These are phyloP conservation scores for Pristionchus arcanus DNA, from an alignment of 2,888 invertebrate genomes.

Conservation along the genomic window DNA sequence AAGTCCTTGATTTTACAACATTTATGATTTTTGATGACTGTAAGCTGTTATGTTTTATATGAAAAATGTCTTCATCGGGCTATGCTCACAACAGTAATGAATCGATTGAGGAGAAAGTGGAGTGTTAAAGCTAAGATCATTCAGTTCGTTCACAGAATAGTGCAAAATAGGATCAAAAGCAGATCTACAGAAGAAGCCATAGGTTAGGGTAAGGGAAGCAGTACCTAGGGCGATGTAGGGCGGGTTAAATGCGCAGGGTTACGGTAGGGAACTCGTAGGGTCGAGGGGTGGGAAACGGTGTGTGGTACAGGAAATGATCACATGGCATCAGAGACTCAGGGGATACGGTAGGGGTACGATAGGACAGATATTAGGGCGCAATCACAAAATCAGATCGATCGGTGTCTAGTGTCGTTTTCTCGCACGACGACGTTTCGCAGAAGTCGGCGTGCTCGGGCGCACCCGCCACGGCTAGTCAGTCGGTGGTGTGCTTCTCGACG, in stretches of 20 bases:
- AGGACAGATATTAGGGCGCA: slow-evolving; percentile 22
- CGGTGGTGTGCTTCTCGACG: slow-evolving; percentile 58
- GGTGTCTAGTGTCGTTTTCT: background rate
- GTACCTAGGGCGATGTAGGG: background rate
- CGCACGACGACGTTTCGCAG: background rate
- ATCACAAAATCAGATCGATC: slow-evolving; percentile 22
- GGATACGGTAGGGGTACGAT: background rate
- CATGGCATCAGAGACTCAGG: background rate
- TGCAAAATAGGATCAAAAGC: background rate
- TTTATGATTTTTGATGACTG: too few species aligned
- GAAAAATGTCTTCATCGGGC: background rate
- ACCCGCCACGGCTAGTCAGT: slow-evolving; percentile 32
- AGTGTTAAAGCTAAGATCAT: background rate
- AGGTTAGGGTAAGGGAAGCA: background rate
- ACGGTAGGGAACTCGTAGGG: slow-evolving; percentile 23
- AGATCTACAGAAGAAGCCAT: background rate
- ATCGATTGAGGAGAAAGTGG: background rate
- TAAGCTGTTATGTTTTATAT: background rate
- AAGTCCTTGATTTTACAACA: too few species aligned
- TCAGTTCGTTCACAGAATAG: background rate
- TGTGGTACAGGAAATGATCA: background rate
- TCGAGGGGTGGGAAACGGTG: background rate
- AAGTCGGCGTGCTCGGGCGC: background rate
- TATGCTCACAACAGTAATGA: background rate
- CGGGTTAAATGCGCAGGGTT: background rate